Evolutionary conservation across 2,797 vertebrate genomes (phyloP), one percentile per base, ranked within the genome.

Genomic region (Epinephelus coioides): DNA sequence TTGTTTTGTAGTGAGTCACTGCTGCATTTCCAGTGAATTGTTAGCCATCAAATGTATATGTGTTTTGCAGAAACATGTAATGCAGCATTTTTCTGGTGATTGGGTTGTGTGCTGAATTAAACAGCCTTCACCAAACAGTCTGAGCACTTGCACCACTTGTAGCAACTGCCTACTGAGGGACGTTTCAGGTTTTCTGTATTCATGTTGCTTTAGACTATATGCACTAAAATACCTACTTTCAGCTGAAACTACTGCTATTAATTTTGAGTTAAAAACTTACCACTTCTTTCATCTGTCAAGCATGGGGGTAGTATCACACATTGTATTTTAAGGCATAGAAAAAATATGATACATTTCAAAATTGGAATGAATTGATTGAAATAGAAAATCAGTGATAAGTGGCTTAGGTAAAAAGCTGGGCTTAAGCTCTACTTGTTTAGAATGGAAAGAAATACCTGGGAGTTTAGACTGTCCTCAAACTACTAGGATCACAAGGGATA

Each of bases 231-330:
- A 23, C 30, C 5, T 46, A 4, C 0, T 7, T 49, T 23, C 21
- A 23, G 21, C 4, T 14, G 5, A n/a, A 63, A 43, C 34, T n/a
- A 53, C 23, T n/a, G 17, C 8, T n/a, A 19, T 47, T 40, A 0
- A 30, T 34, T 56, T 34, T 13, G 30, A 30, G 47, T 77, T 63
- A 57, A 53, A 86, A 77, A 92, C 93, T 93, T 90, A 94, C 93
- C 92, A 90, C 61, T 89, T 47, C 14, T 81, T 47, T 93, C 92
- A 63, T 94, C 93, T 94, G 88, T 81, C n/a, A 57, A 65, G 81
- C 77, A 73, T 63, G 72, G 61, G 21, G 54, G 43, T 17, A 8
- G 69, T n/a, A 18, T 57, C 12, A 70, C 12, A 34, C n/a, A 7
- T 12, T 57, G 10, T 30, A 67, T 73, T 85, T 79, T 59, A 54